Evolutionary conservation across 1,140 invertebrate species (phyloP), one percentile per base, ranked within the genome.

Genomic region (Neodiprion fabricii): DNA sequence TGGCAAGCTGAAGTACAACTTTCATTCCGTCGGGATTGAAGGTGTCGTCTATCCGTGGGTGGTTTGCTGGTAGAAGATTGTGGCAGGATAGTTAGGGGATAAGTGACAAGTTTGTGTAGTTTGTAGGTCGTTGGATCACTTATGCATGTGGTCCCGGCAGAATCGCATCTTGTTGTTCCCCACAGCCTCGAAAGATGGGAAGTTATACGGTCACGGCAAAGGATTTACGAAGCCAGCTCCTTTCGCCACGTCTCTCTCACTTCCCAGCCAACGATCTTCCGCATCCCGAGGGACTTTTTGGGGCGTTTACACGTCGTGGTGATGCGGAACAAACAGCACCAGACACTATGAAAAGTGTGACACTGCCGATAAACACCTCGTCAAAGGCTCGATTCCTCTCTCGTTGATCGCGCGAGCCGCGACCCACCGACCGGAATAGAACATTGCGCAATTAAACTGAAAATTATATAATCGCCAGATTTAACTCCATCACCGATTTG

Each of bases 51-150:
- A 40, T 61, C 53, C 11, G 11, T 17, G 53, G 53, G 53, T 61
- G 11, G 11, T 12, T 12, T 61, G 4, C n/a, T 12, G 53, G 53
- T 61, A 5, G 53, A 17, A 61, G 53, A 61, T 61, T 61, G 53
- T 67, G 77, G 78, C 76, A 73, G 74, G 28, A 73, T 80, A 79
- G 79, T 79, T 82, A 80, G 75, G 69, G 71, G 77, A 83, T 83
- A 84, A 85, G 82, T 84, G 82, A 85, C 82, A 85, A 83, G 77
- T 85, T 85, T 83, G 79, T 83, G 83, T 76, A 84, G 75, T 72
- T 70, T 70, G 76, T 70, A 75, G 81, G 80, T 81, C 80, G 79
- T 78, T 79, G 80, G 79, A 83, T 83, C 79, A 79, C 79, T 81
- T 83, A 84, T 84, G 79, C 82, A 80, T 69, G 72, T 72, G 72